Evolutionary conservation across 2,113 vertebrate genomes (phyloP), one percentile per base, ranked within the genome.

Genomic region (Thunnus maccoyii): DNA sequence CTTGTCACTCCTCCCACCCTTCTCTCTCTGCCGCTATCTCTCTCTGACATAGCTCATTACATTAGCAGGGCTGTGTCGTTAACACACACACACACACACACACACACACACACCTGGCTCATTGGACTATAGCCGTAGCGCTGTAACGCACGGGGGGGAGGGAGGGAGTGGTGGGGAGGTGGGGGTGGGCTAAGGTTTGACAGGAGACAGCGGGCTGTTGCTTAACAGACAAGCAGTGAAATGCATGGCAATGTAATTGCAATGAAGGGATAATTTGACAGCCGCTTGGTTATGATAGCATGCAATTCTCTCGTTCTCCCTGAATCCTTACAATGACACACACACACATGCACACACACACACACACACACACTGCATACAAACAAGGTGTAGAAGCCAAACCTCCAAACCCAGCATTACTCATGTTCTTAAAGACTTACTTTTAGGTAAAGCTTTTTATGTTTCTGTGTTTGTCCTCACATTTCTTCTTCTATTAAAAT

Each of bases 181-280:
- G 8, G 6, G 6, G 76, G 79, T 41, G 77, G 80, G 83, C 44
- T 57, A 79, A 82, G 87, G 88, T 87, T 46, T 92, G 90, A 88
- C 85, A 88, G 85, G 78, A 83, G 87, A 83, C 87, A 83, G 71
- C 66, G 65, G 62, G 84, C 82, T 79, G 84, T 86, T 91, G 72
- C 86, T 86, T 72, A 82, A 90, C 91, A 87, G 91, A 90, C 87
- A 82, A 70, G 82, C 76, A 18, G 76, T 72, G 80, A 72, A 89
- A 86, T 72, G 48, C 75, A 72, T 88, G 87, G 82, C 80, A 47
- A 78, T 83, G 82, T 86, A 92, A 93, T 90, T 94, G 88, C 64
- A 91, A 73, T 90, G 87, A 92, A 76, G 68, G 86, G 82, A 92
- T 91, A 72, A 92, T 94, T 91, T 93, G 91, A 92, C 93, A 92